A percentile compares a stretch with the other conserved stretches of the same genome.
These are phyloP conservation scores for Pocillopora damicornis DNA, from an alignment of 64 coral and sea anemone species.

Conservation along the genomic window DNA sequence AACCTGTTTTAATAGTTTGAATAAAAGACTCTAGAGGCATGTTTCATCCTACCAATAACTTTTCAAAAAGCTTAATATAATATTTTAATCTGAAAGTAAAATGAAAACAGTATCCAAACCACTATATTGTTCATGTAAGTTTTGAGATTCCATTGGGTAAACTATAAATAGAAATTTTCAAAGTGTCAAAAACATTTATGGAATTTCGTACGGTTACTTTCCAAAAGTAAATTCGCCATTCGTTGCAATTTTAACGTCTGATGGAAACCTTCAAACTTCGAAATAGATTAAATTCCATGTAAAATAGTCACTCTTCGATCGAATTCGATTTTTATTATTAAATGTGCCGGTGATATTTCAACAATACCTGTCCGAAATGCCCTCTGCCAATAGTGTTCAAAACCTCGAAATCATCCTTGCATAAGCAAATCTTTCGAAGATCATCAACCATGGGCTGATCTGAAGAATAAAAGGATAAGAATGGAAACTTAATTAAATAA, in stretches of 20 bases:
- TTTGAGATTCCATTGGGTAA: neutral
- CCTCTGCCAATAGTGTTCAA: constrained; percentile 93
- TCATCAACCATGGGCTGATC: constrained; percentile 76
- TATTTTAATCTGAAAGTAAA: neutral
- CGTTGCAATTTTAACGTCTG: neutral
- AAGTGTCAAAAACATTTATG: constrained; percentile 14
- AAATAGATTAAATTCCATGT: neutral
- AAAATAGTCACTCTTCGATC: too few species aligned
- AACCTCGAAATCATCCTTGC: constrained; percentile 85
- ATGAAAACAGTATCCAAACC: neutral
- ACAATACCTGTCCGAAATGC: constrained; percentile 93
- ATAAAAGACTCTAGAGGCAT: too few species aligned
- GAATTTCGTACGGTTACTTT: constrained; percentile 16
- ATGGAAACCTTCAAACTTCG: neutral
- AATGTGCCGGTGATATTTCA: too few species aligned
- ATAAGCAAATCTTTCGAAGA: constrained; percentile 71
- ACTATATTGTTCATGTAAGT: neutral
- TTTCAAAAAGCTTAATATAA: neutral
- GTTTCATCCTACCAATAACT: neutral
- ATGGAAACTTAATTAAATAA: neutral
- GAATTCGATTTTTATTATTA: too few species aligned
- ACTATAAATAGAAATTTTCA: constrained; percentile 34
- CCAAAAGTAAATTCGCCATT: neutral
- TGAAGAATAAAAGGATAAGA: constrained; percentile 29
- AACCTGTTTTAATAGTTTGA: constrained; percentile 37